Base-by-base conservation (phyloP, 2,113 vertebrate species). In the Stomatorhinus ivindoensis region DNA sequence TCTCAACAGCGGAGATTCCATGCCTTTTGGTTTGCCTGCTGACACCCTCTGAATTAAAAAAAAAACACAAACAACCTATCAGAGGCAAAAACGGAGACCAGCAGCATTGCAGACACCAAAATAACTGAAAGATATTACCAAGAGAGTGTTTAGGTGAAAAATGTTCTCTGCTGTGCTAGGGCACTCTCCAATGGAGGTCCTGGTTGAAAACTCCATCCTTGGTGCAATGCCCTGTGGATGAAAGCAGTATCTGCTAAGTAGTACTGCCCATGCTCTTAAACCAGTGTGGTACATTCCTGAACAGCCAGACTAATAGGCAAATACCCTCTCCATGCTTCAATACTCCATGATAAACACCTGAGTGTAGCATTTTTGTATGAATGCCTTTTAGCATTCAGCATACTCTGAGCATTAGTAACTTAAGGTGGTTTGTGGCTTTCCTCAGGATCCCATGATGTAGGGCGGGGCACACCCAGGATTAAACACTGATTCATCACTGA, bases 151-250 rank as follows among this genome's bases (percentile, higher is more conserved):
- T 92, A 94, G 93, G 88, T 90, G 80, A 92, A 93, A 91, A 92
- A 89, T 93, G 65, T 80, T 92, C 90, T 93, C 92, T 39, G 90
- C 53, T 89, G 92, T 87, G 90, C 92, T 90, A 85, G 92, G 88
- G 61, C 95, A 93, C 91, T 97, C 96, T 69, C 91, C 93, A 91
- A 97, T 97, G 82, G 94, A 95, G 46, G 96, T 96, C 90, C 94
- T 95, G 27, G 96, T 96, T 90, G 94, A 96, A 92, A 97, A 97
- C 82, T 96, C 96, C 91, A 96, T 90, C 93, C 95, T 95, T 46
- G 96, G 96, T 93, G 95, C 94, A 91, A 97, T 96, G 53, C 95
- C 96, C 96, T 97, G 91, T 91, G 91, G 92, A 88, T 91, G 47
- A 58, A 42, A 27, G 65, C 86, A 46, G 3, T 24, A 8, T 10